These are phyloP conservation scores for Lipotes vexillifer DNA, from an alignment of 2,113 vertebrate genomes.

Conservation along the genomic window DNA sequence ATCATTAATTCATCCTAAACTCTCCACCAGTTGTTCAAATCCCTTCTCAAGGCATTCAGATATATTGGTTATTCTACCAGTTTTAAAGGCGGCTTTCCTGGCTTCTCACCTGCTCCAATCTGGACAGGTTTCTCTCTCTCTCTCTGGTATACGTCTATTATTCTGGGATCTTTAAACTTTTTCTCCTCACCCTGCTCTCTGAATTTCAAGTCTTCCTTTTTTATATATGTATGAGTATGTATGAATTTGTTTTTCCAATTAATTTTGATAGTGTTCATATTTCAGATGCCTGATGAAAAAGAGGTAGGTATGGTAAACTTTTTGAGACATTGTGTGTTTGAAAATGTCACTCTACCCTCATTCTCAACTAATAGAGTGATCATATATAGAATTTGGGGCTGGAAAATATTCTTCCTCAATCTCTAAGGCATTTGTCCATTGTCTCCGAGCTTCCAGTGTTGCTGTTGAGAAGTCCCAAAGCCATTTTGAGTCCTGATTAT, in stretches of 20 bases:
- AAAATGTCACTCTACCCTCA: background rate
- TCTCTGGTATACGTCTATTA: background rate
- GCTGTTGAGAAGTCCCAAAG: background rate
- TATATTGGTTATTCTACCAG: background rate
- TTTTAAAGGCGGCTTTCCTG: background rate
- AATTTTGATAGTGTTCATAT: background rate
- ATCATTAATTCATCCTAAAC: background rate
- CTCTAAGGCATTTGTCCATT: background rate
- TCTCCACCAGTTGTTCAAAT: background rate
- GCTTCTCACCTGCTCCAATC: background rate
- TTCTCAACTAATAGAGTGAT: background rate
- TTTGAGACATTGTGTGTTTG: background rate
- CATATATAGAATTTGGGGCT: background rate
- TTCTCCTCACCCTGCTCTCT: background rate
- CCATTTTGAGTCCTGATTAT: background rate
- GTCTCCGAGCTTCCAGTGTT: background rate
- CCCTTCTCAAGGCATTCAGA: background rate
- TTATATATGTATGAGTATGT: background rate
- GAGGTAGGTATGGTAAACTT: background rate
- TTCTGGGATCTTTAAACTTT: background rate
- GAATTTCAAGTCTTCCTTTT: background rate
- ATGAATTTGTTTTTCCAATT: background rate
- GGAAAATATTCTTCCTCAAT: background rate
- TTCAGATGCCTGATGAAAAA: background rate
- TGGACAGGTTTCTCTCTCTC: background rate